Evolutionary conservation across 2,888 invertebrate genomes (phyloP).

Genomic region (Archaeoteleia sp.): DNA sequence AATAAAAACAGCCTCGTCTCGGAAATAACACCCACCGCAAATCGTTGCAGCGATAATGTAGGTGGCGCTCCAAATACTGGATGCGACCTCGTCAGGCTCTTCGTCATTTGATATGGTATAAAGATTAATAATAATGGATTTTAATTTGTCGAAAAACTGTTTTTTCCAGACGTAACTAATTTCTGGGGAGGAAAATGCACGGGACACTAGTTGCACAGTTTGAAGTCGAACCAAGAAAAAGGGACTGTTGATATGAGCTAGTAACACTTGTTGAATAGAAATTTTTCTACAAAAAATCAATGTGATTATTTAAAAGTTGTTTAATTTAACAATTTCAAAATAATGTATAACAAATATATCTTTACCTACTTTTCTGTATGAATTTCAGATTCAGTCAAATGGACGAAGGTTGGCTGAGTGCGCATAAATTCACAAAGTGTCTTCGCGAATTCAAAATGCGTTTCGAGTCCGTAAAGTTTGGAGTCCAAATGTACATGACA

Average conservation of each 20-base stretch:
- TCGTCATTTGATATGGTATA: constrained; percentile 19
- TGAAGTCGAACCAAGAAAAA: constrained; percentile 73
- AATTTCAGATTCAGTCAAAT: constrained; percentile 7
- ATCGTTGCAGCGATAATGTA: constrained; percentile 78
- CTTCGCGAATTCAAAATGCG: constrained; percentile 38
- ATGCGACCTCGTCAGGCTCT: constrained; percentile 76
- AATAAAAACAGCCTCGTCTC: constrained; percentile 77
- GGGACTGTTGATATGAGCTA: constrained; percentile 68
- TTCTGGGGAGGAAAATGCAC: constrained; percentile 65
- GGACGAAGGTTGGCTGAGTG: constrained; percentile 19
- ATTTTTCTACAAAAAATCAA: constrained; percentile 15
- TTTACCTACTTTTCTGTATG: constrained; percentile 21
- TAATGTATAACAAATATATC: too few species aligned
- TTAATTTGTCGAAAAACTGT: constrained; percentile 67
- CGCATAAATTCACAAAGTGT: constrained; percentile 11
- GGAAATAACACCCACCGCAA: constrained; percentile 73
- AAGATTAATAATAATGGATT: constrained; percentile 47
- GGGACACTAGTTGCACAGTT: constrained; percentile 69
- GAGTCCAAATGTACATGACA: constrained; percentile 23
- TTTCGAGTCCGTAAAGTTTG: constrained; percentile 31
- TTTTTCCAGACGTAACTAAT: constrained; percentile 62
- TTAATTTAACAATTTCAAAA: not conserved
- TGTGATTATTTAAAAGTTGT: not conserved
- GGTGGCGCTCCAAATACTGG: constrained; percentile 78
- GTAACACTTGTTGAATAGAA: constrained; percentile 27